phyloP scores from a whole-genome alignment of 2,888 invertebrate genomes.

The Folsomia candida region DNA sequence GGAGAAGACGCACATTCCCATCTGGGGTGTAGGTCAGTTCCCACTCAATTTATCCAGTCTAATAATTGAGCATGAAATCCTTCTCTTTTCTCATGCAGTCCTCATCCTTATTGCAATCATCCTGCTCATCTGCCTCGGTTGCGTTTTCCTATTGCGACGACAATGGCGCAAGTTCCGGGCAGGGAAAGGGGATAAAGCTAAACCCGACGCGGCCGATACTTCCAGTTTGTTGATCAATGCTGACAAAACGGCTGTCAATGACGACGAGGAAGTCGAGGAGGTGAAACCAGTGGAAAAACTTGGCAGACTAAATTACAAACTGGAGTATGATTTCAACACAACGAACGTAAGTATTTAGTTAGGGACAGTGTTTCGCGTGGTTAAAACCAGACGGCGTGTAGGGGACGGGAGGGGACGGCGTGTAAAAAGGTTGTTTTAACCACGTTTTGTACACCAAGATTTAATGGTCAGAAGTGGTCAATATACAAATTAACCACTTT shows the following conservation, averaged over 20 bases:
- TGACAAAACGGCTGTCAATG: slow-evolving; percentile 64
- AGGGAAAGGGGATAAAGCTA: slow-evolving; percentile 47
- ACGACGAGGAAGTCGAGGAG: slow-evolving; percentile 80
- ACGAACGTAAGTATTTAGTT: slow-evolving; percentile 88
- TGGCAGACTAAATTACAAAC: slow-evolving; percentile 96
- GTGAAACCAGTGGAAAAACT: slow-evolving; percentile 91
- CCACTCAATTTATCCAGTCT: slow-evolving; percentile 45
- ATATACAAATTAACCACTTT: no score
- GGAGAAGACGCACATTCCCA: slow-evolving; percentile 47
- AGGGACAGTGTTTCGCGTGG: no score
- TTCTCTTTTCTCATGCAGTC: no score
- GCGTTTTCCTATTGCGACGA: slow-evolving; percentile 44
- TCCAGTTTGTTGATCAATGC: slow-evolving; percentile 36
- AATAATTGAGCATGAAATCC: no score
- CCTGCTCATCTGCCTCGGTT: slow-evolving; percentile 39
- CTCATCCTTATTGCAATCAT: no score
- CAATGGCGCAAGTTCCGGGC: slow-evolving; percentile 47
- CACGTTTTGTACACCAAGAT: no score
- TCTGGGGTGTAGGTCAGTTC: slow-evolving; percentile 47
- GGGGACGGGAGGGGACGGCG: slow-evolving; percentile 39
- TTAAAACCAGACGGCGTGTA: no score
- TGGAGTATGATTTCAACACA: slow-evolving; percentile 95
- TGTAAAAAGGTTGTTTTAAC: no score
- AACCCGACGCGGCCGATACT: slow-evolving; percentile 44
- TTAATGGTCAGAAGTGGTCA: no score